Conservation (phyloP, 2,888 invertebrate genomes). For the Scaptomyza tumidula region DNA sequence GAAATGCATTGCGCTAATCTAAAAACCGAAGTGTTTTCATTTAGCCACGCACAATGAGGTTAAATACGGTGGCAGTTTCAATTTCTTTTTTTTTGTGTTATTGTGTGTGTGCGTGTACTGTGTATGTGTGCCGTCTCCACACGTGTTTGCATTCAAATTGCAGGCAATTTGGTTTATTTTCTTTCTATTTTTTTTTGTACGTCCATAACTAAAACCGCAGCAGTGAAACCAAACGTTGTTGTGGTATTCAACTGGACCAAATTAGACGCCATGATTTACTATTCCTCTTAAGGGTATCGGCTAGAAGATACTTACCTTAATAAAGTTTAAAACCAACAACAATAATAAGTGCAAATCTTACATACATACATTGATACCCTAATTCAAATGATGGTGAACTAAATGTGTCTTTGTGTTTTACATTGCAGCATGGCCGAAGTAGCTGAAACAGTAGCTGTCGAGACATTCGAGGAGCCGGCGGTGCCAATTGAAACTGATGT, state of each 20-base stretch:
- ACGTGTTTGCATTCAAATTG: slow-evolving; percentile 56
- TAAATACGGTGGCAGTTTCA: slow-evolving; percentile 54
- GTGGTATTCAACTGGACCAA: slow-evolving; percentile 76
- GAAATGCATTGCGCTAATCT: slow-evolving; percentile 30
- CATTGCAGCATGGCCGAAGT: slow-evolving; percentile 83
- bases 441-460: slow-evolving; percentile 77
- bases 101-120: slow-evolving; percentile 34
- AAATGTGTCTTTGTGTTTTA: not conserved
- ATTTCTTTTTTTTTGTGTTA: slow-evolving; percentile 36
- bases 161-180: slow-evolving; percentile 17
- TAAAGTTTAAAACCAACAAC: slow-evolving; percentile 66
- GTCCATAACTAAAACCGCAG: slow-evolving; percentile 55
- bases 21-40: slow-evolving; percentile 16
- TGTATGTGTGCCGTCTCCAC: slow-evolving; percentile 46
- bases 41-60: slow-evolving; percentile 60
- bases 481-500: slow-evolving; percentile 80
- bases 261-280: slow-evolving; percentile 62
- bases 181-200: slow-evolving; percentile 9
- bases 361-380: not conserved
- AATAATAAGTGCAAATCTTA: slow-evolving; percentile 1
- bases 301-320: slow-evolving; percentile 71
- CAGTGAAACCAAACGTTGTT: slow-evolving; percentile 32
- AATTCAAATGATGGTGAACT: slow-evolving; percentile 4
- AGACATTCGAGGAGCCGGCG: slow-evolving; percentile 83
- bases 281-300: slow-evolving; percentile 80